Conservation (phyloP, 1,140 invertebrate genomes). For the Teleogryllus occipitalis region DNA sequence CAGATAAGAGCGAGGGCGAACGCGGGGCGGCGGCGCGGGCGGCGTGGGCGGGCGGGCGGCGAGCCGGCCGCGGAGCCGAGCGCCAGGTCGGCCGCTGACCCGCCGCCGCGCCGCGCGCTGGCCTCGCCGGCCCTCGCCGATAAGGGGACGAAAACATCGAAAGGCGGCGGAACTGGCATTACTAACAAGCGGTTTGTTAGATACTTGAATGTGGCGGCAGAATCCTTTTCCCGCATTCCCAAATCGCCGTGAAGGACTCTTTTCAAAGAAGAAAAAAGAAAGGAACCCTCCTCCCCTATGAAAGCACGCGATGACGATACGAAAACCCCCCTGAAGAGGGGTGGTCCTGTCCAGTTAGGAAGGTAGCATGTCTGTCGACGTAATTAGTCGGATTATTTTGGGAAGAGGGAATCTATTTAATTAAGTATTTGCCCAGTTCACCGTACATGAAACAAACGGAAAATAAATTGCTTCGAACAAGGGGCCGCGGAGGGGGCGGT, state of each 20-base stretch:
- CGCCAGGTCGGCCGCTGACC: not conserved
- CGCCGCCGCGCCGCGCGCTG: too few relatives aligned
- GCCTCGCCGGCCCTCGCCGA: not conserved
- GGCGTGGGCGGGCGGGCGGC: too few relatives aligned
- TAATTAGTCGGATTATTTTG: not conserved
- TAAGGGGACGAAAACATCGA: not conserved
- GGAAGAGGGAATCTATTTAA: not conserved
- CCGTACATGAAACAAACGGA: not conserved
- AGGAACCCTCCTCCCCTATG: not conserved
- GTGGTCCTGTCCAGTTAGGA: too few relatives aligned
- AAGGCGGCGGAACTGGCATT: not conserved
- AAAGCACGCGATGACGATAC: too few relatives aligned
- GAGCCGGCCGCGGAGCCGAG: too few relatives aligned
- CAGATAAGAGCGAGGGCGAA: not conserved
- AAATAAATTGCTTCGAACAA: not conserved
- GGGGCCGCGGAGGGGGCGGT: not conserved
- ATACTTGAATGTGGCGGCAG: not conserved
- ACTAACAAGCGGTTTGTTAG: not conserved
- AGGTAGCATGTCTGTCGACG: not conserved
- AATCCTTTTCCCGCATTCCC: not conserved
- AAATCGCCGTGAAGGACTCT: not conserved
- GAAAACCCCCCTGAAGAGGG: too few relatives aligned
- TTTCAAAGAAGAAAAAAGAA: not conserved
- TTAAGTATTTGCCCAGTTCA: not conserved
- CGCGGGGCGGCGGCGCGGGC: too few relatives aligned